Evolutionary conservation across 30 jellyfish, hydroid and myxozoan genomes (phyloP), one percentile per base, ranked within the genome.

Genomic region (Mastigias papua): DNA sequence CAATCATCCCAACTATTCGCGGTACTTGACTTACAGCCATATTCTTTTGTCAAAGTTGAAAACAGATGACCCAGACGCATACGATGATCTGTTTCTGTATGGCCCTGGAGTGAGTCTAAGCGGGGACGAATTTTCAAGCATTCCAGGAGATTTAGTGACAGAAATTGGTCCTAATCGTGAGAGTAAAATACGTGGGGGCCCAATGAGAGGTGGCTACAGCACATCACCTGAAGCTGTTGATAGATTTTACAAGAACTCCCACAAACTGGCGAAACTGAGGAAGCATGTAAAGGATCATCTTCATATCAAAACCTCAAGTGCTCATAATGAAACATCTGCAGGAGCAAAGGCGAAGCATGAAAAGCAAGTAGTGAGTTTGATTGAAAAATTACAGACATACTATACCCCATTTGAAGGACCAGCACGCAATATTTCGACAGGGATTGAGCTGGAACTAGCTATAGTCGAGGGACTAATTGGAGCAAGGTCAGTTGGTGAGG

Each of bases 401-500:
- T 42, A 57, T 78, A 78, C 89, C 80, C 89, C 82, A 78, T 78
- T 78, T 28, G 66, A 58, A 63, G 89, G 89, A 63, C 89, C 89
- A 78, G 79, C 89, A 57, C 81, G 89, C 89, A 78, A 54, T 58
- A 23, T 78, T 21, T 78, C 89, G 57, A 78, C 89, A 78, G 89
- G 79, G 89, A 78, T 78, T 54, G 89, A 78, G 79, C 20, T 78
- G 62, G 79, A 78, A 31, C 89, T 81, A 78, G 69, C 89, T 21
- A 63, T 78, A 78, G 89, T 78, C 66, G 63, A 78, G n/a, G 89
- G 79, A 61, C 81, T 78, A 78, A 78, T 78, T 63, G 79, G 89
- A 78, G 89, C 89, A 78, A 78, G 89, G 89, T 78, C 89, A 54
- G 89, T 78, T 78, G 89, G 89, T 79, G 79, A 58, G 57, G 79